phyloP scores from a whole-genome alignment of 2,888 invertebrate genomes.

The Zygothrica quintamaculata region DNA sequence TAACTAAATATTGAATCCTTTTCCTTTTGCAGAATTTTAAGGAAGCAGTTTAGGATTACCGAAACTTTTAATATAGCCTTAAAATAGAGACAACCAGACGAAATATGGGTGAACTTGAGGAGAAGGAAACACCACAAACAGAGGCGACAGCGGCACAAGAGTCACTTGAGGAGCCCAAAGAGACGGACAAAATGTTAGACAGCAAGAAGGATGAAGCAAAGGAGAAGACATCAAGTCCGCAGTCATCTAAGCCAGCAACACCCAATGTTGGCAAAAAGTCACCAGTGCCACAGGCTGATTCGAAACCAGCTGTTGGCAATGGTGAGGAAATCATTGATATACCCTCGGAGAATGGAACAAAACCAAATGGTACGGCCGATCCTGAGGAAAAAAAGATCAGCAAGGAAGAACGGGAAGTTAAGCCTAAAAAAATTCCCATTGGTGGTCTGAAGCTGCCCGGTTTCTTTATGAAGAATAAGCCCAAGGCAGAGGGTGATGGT shows the following conservation, averaged over 20 bases:
- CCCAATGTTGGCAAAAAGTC: conserved; percentile 72
- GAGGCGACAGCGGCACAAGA: conserved; percentile 79
- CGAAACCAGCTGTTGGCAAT: conserved; percentile 47
- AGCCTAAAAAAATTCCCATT: conserved; percentile 93
- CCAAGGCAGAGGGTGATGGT: conserved; percentile 87
- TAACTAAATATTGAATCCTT: conserved; percentile 6
- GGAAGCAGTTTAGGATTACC: conserved; percentile 58
- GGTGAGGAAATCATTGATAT: conserved; percentile 84
- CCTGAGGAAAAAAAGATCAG: conserved; percentile 83
- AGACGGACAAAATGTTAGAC: conserved; percentile 84
- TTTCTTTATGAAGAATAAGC: conserved; percentile 91
- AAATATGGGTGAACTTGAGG: conserved; percentile 84
- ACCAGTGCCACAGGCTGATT: conserved; percentile 28
- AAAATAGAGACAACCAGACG: conserved; percentile 3
- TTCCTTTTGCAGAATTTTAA: conserved; percentile 49
- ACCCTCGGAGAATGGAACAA: conserved; percentile 71
- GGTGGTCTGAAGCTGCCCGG: conserved; percentile 95
- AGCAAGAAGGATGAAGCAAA: conserved; percentile 73
- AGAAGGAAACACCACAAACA: conserved; percentile 83
- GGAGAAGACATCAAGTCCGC: conserved; percentile 68
- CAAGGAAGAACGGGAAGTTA: conserved; percentile 90
- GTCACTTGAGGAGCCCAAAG: conserved; percentile 83
- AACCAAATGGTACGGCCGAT: conserved; percentile 50
- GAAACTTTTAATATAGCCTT: conserved; percentile 3
- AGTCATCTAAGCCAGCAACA: conserved; percentile 71